A percentile compares a stretch with the other conserved stretches of the same genome.
Evolutionary conservation across 2,113 vertebrate genomes (phyloP).

Genomic region (Peromyscus polionotus): DNA sequence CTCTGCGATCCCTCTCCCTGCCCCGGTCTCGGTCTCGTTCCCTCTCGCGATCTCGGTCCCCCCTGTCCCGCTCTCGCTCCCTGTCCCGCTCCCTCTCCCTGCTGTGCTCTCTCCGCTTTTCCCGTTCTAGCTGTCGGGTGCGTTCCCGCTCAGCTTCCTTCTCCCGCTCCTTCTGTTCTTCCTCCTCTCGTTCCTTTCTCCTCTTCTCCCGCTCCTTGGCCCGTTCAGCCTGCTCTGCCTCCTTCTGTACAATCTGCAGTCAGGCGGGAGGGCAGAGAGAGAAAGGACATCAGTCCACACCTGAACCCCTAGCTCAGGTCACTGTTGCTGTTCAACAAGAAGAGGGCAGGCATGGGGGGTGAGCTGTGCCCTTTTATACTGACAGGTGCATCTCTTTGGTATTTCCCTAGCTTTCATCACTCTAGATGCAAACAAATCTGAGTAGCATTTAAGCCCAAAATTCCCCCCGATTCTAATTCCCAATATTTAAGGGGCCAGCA

Average conservation of each 20-base stretch:
- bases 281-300: neutral
- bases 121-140: conserved; percentile 79
- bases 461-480: neutral
- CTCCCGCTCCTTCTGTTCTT: conserved; percentile 92
- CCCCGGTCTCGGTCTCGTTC: conserved; percentile 79
- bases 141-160: conserved; percentile 91
- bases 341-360: rapidly evolving
- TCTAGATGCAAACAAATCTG: neutral
- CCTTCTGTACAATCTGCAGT: conserved; percentile 87
- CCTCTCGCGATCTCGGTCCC: conserved; percentile 71
- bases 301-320: neutral
- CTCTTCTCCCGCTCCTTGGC: conserved; percentile 93
- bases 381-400: neutral
- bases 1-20: conserved; percentile 86
- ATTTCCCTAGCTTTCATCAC: neutral
- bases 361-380: neutral
- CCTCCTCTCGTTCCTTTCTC: conserved; percentile 92
- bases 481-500: neutral
- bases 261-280: neutral
- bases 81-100: conserved; percentile 82
- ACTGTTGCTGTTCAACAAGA: neutral
- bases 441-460: neutral
- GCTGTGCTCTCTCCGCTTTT: conserved; percentile 82
- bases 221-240: conserved; percentile 90
- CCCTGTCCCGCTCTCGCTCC: conserved; percentile 77